Evolutionary conservation across 64 coral and sea anemone species (phyloP), one percentile per base, ranked within the genome.

Genomic region (Dendronephthya gigantea): DNA sequence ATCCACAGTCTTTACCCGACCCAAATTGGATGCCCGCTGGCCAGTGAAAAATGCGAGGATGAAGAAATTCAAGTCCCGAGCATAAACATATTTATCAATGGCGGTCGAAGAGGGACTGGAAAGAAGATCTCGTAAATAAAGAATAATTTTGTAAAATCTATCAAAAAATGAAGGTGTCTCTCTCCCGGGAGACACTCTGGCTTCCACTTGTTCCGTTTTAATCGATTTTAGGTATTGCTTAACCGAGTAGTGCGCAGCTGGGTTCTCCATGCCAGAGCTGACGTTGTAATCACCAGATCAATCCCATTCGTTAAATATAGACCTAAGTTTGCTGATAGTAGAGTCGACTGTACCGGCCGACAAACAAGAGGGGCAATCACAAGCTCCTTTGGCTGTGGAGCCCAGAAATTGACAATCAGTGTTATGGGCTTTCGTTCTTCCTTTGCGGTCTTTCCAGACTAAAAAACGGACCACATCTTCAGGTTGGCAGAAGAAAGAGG

Each of bases 1-100:
- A 29, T 92, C 87, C 23, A 86, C 48, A 79, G 91, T 89, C n/a
- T 92, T 89, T 32, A 89, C 35, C 65, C 87, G 85, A 3, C 91
- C 91, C 9, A 88, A 51, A 30, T 89, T 83, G 12, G 83, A 82
- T 13, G 74, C 87, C 13, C 91, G 55, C 19, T 82, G 43, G 47
- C 39, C 39, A 82, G 85, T 48, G 48, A 79, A 84, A 84, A 92
- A 88, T 4, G 84, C 55, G 15, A 92, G 68, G 13, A 82, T 32
- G 35, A 88, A 92, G 35, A 92, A 88, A 2, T 65, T 31, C 17
- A 79, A 48, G 41, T 92, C 86, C 6, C 86, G 79, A 1, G 90
- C 86, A 23, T 65, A 48, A 48, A 72, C 83, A 40, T 84, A 92
- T 32, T 69, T 39, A 12, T 92, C 33, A 17, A 72, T 75, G 50